Evolutionary conservation across 2,797 vertebrate genomes (phyloP), one percentile per base, ranked within the genome.

Genomic region (Oryzias dopingdopingensis): DNA sequence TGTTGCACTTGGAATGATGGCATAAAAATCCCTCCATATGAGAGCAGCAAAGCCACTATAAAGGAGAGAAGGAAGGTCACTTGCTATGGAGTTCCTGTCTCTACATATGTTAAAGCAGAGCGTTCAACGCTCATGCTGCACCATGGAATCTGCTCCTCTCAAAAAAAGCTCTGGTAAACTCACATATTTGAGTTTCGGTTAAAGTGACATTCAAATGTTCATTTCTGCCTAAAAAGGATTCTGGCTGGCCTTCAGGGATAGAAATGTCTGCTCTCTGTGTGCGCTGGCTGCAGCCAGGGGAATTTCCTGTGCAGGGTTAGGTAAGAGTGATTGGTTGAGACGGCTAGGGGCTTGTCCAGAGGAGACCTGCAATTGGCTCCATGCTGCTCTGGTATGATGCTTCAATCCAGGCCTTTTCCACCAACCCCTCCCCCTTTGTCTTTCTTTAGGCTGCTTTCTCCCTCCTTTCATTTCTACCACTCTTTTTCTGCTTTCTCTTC

Each of bases 261-360:
- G 67, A 80, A 76, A 79, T 63, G 66, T 70, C 66, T 70, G 44
- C 49, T 5, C 32, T 51, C n/a, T 48, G 46, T 23, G 18, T 47
- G 45, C 40, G 57, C 43, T 81, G 77, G 80, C 74, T 81, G 65
- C 67, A 64, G 72, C 77, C 77, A 57, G 84, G 75, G 84, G 85
- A 86, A 88, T 89, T 90, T 90, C 85, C 88, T 88, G 84, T 90
- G 73, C 68, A 79, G 75, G 72, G 59, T 80, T 68, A 74, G 70
- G 73, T 41, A 70, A 55, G 65, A 77, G 23, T 68, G 80, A 90
- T 90, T 88, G 87, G 86, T 70, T 68, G 20, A 54, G 20, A 74
- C 48, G 59, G 62, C 78, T 80, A 87, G 86, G 87, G 89, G 89
- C 89, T 90, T 84, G 88, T 87, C 86, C 56, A 41, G 86, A n/a